phyloP scores from a whole-genome alignment of 2,888 invertebrate species.

The Drosophila nr. perissopoda region DNA sequence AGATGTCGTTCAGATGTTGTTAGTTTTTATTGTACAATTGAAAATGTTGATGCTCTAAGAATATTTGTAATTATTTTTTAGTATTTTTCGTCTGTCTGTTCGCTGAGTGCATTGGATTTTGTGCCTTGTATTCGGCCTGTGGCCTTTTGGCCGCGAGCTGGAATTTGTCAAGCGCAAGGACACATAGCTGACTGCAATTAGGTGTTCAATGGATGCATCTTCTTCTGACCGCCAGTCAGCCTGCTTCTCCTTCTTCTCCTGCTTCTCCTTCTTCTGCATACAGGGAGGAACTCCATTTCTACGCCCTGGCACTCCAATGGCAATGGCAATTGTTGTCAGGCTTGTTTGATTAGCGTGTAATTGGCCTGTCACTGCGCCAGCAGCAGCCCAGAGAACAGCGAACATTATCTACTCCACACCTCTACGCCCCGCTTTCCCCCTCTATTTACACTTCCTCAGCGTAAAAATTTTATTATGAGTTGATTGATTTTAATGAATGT shows the following conservation, averaged over 20 bases:
- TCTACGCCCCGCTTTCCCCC: background rate
- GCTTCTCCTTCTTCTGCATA: slow-evolving; percentile 10
- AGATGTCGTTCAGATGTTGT: background rate
- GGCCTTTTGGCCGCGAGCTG: slow-evolving; percentile 45
- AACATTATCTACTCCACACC: background rate
- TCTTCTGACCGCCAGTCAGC: background rate
- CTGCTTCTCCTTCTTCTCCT: background rate
- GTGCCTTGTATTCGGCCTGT: slow-evolving; percentile 31
- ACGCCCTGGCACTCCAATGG: slow-evolving; percentile 25
- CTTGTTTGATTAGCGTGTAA: slow-evolving; percentile 79
- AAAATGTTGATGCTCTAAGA: background rate
- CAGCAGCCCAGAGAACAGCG: background rate
- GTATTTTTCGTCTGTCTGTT: slow-evolving; percentile 4
- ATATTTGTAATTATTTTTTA: background rate
- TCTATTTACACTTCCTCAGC: background rate
- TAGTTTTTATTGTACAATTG: background rate
- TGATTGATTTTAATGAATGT: slow-evolving; percentile 78
- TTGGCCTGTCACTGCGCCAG: slow-evolving; percentile 52
- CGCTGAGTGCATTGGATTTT: slow-evolving; percentile 26
- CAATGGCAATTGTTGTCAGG: slow-evolving; percentile 75
- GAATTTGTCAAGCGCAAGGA: slow-evolving; percentile 79
- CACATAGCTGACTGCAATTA: slow-evolving; percentile 75
- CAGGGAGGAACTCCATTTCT: slow-evolving; percentile 21
- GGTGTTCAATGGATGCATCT: slow-evolving; percentile 35
- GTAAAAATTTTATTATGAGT: slow-evolving; percentile 60